Conservation (phyloP, 2,797 vertebrate species). For the Momotus momota region DNA sequence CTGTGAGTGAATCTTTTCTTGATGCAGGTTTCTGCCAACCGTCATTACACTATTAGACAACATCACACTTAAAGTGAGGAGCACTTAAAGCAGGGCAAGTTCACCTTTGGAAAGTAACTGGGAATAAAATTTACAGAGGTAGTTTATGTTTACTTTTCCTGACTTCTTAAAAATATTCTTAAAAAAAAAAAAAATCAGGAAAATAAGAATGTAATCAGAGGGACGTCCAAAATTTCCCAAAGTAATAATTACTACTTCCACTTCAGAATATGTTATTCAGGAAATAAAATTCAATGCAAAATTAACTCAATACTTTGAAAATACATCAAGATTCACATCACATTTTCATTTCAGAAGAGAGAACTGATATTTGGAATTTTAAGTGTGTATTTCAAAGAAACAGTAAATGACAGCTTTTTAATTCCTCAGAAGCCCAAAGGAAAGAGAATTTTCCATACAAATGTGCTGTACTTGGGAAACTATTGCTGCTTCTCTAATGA, state of each 20-base stretch:
- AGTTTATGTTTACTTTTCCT: neutral
- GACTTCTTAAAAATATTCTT: neutral
- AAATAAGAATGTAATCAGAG: neutral
- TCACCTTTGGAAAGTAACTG: neutral
- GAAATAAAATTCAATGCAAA: slow-evolving; percentile 44
- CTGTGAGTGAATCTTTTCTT: neutral
- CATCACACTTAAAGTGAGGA: neutral
- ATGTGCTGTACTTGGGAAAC: slow-evolving; percentile 26
- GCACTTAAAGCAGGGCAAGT: neutral
- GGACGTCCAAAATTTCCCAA: neutral
- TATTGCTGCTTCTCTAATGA: slow-evolving; percentile 35
- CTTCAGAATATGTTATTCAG: neutral
- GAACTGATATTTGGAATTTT: slow-evolving; percentile 48
- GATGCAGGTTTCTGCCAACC: neutral
- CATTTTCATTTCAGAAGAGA: slow-evolving; percentile 2
- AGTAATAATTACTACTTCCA: neutral
- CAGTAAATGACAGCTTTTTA: slow-evolving; percentile 48
- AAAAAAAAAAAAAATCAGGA: neutral
- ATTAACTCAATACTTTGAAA: slow-evolving; percentile 32
- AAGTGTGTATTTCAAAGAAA: slow-evolving; percentile 55
- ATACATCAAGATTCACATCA: slow-evolving; percentile 46
- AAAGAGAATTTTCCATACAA: slow-evolving; percentile 43
- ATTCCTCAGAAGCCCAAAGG: slow-evolving; percentile 46
- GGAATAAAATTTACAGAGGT: neutral
- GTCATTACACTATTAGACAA: neutral